Evolutionary conservation across 2,113 vertebrate species (phyloP).

Genomic region (Vulpes lagopus): DNA sequence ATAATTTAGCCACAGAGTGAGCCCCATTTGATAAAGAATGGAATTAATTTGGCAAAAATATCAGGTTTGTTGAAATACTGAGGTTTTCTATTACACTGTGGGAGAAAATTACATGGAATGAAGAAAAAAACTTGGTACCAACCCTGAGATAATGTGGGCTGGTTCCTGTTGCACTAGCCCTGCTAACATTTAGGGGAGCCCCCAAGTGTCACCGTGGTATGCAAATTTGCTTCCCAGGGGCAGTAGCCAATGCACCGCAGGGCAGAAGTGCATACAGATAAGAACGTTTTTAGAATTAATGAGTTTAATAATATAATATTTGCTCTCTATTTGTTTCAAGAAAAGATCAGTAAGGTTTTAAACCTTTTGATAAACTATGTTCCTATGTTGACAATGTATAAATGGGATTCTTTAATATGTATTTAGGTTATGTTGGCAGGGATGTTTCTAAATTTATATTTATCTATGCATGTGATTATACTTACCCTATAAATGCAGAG

Average conservation of each 20-base stretch:
- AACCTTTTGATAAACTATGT: not conserved
- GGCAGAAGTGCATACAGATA: not conserved
- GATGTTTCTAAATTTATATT: slow-evolving; percentile 24
- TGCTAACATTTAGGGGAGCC: too few relatives aligned
- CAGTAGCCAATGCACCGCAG: too few relatives aligned
- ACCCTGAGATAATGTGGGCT: too few relatives aligned
- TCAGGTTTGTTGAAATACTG: not conserved
- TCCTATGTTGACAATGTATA: not conserved
- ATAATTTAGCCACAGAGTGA: not conserved
- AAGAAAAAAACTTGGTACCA: not conserved
- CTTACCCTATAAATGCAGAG: not conserved
- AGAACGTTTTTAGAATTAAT: not conserved
- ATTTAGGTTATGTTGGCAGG: not conserved
- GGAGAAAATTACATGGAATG: not conserved
- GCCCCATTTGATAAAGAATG: not conserved
- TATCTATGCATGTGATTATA: not conserved
- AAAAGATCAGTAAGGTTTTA: not conserved
- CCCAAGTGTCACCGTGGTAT: not conserved
- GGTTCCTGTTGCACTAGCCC: not conserved
- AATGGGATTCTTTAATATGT: slow-evolving; percentile 4
- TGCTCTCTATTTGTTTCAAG: not conserved
- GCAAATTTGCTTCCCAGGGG: not conserved
- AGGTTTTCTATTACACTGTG: not conserved
- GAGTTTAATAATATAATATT: not conserved
- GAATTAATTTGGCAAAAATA: slow-evolving; percentile 38